These are phyloP conservation scores for Pempheris klunzingeri DNA, from an alignment of 2,797 vertebrate species.

Conservation along the genomic window DNA sequence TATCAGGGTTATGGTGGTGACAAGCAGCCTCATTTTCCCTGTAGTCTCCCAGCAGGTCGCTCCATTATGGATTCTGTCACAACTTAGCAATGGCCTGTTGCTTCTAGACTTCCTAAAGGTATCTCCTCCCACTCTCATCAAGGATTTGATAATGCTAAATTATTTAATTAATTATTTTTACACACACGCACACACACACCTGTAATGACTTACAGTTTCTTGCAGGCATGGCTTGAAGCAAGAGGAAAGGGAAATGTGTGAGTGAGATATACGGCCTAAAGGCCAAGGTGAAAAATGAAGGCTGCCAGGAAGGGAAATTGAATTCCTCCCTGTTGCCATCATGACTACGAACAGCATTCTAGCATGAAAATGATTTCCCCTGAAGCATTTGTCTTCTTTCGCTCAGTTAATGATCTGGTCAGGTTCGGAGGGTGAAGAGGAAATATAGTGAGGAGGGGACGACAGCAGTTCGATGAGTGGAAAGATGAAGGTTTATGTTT, in stretches of 20 bases:
- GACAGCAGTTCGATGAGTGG: neutral
- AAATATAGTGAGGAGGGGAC: neutral
- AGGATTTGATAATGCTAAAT: slow-evolving; percentile 21
- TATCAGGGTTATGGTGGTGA: slow-evolving; percentile 41
- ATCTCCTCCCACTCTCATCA: slow-evolving; percentile 18
- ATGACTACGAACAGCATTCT: slow-evolving; percentile 28
- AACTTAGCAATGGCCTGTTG: slow-evolving; percentile 52
- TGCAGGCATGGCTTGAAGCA: slow-evolving; percentile 22
- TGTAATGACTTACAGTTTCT: slow-evolving; percentile 19
- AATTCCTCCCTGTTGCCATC: slow-evolving; percentile 40
- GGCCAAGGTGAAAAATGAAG: slow-evolving; percentile 37
- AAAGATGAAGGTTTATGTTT: neutral
- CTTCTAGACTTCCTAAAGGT: slow-evolving; percentile 15
- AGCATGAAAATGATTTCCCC: slow-evolving; percentile 61
- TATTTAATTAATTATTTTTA: neutral
- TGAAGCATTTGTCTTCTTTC: slow-evolving; percentile 54
- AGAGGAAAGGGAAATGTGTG: slow-evolving; percentile 5
- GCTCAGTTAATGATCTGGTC: slow-evolving; percentile 32
- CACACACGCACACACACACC: neutral
- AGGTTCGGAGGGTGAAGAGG: neutral
- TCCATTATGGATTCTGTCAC: slow-evolving; percentile 67
- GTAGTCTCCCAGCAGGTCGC: slow-evolving; percentile 34
- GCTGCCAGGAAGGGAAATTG: slow-evolving; percentile 51
- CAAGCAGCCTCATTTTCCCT: slow-evolving; percentile 50
- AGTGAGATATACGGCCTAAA: slow-evolving; percentile 25